phyloP scores from a whole-genome alignment of 2,888 invertebrate species.

The Icerya purchasi region DNA sequence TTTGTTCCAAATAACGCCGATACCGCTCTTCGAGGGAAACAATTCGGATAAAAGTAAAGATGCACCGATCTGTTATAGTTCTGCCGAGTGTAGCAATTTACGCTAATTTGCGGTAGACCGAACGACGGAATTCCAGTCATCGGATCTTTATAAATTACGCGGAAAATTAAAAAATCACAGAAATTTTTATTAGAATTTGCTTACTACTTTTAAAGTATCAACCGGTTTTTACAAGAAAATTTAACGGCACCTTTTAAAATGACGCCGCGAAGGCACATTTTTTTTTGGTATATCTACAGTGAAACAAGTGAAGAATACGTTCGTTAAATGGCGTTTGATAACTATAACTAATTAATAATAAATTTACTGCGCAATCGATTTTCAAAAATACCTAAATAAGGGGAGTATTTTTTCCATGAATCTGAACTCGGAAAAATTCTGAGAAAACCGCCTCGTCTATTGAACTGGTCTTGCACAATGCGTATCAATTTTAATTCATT shows the following conservation, averaged over 20 bases:
- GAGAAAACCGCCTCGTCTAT: constrained; percentile 67
- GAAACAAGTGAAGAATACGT: too few relatives aligned
- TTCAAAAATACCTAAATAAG: constrained; percentile 48
- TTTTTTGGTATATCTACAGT: too few relatives aligned
- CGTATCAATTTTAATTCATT: constrained; percentile 50
- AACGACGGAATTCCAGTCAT: constrained; percentile 44
- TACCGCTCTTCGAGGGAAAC: constrained; percentile 22
- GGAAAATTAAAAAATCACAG: too few relatives aligned
- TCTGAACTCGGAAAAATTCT: constrained; percentile 75
- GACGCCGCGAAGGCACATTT: too few relatives aligned
- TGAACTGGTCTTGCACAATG: constrained; percentile 53
- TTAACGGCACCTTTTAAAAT: too few relatives aligned
- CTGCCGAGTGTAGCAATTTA: constrained; percentile 26
- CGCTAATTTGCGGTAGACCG: constrained; percentile 34
- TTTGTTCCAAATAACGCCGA: background rate
- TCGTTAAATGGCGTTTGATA: too few relatives aligned
- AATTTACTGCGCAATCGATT: background rate
- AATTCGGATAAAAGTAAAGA: constrained; percentile 46
- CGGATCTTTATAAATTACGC: constrained; percentile 36
- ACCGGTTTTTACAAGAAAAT: too few relatives aligned
- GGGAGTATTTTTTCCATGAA: constrained; percentile 63
- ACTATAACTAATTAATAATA: too few relatives aligned
- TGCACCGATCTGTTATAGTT: constrained; percentile 59
- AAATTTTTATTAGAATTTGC: too few relatives aligned
- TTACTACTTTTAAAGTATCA: too few relatives aligned